Percentiles rank a stretch among this genome's conserved stretches.
These are phyloP conservation scores for Gorsachius magnificus DNA, from an alignment of 2,797 vertebrate species.

Conservation along the genomic window DNA sequence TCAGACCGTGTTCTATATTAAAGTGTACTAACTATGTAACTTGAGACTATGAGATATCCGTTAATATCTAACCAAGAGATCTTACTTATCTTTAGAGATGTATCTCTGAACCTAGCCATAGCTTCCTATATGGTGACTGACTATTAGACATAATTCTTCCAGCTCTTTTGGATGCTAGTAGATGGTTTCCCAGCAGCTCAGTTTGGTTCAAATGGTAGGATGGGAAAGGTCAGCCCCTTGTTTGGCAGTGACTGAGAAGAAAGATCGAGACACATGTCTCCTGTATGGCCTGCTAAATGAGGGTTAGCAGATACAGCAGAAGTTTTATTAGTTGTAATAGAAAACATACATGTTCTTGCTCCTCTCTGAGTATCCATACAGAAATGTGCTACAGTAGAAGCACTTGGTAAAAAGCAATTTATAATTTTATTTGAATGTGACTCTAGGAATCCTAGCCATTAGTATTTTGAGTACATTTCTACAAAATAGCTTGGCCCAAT, in stretches of 20 bases:
- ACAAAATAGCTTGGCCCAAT: neutral
- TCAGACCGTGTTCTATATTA: neutral
- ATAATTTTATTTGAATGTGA: neutral
- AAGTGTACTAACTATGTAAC: neutral
- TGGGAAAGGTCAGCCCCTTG: neutral
- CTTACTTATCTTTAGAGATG: neutral
- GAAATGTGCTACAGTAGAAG: neutral
- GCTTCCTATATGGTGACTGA: neutral
- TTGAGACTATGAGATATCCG: neutral
- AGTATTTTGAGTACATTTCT: neutral
- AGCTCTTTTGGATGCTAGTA: neutral
- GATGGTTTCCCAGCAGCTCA: neutral
- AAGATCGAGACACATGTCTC: neutral
- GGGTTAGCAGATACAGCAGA: neutral
- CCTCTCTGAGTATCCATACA: neutral
- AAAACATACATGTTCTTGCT: neutral
- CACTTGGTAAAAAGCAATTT: neutral
- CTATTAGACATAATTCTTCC: neutral
- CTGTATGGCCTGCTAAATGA: neutral
- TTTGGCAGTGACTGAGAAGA: neutral
- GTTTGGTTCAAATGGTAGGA: neutral
- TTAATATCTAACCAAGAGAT: neutral
- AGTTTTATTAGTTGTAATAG: neutral
- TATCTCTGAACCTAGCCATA: neutral
- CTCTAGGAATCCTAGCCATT: neutral